Conservation (phyloP, 2,888 invertebrate genomes). For the Morpho achilles region DNA sequence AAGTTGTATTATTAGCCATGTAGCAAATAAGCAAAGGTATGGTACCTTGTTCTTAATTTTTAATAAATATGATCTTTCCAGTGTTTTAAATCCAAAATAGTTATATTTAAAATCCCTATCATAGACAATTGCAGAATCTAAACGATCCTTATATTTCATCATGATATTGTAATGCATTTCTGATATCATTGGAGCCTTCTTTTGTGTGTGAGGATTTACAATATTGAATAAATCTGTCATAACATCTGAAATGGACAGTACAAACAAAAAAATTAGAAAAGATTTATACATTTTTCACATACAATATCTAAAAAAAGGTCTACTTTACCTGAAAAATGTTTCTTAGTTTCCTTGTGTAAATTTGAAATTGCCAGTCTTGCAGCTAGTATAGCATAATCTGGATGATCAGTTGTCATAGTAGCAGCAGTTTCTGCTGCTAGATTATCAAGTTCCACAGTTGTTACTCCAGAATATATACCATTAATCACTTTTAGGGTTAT, state of each 20-base stretch:
- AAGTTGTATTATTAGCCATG: too few relatives aligned
- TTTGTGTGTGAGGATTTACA: slow-evolving; percentile 85
- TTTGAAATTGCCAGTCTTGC: slow-evolving; percentile 97
- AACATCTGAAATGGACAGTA: slow-evolving; percentile 82
- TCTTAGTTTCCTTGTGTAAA: slow-evolving; percentile 98
- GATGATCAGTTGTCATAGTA: slow-evolving; percentile 97
- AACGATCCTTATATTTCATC: slow-evolving; percentile 89
- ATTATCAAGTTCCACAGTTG: slow-evolving; percentile 97
- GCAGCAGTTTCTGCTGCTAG: slow-evolving; percentile 99
- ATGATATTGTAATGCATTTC: slow-evolving; percentile 89
- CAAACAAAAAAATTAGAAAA: too few relatives aligned
- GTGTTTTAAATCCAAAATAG: slow-evolving; percentile 99
- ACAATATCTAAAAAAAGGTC: too few relatives aligned
- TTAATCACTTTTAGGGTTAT: slow-evolving; percentile 95
- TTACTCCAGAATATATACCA: slow-evolving; percentile 97
- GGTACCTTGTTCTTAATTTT: slow-evolving; percentile 90
- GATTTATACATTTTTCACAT: too few relatives aligned
- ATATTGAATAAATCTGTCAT: slow-evolving; percentile 91
- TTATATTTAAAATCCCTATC: slow-evolving; percentile 98
- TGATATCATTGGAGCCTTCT: slow-evolving; percentile 90
- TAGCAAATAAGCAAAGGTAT: background rate
- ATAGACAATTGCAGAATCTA: slow-evolving; percentile 97
- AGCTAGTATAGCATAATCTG: slow-evolving; percentile 95
- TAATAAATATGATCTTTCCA: slow-evolving; percentile 96
- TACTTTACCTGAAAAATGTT: slow-evolving; percentile 88